These are phyloP conservation scores for Yoshiicerus persimilis DNA, from an alignment of 1,140 invertebrate species.

Conservation along the genomic window DNA sequence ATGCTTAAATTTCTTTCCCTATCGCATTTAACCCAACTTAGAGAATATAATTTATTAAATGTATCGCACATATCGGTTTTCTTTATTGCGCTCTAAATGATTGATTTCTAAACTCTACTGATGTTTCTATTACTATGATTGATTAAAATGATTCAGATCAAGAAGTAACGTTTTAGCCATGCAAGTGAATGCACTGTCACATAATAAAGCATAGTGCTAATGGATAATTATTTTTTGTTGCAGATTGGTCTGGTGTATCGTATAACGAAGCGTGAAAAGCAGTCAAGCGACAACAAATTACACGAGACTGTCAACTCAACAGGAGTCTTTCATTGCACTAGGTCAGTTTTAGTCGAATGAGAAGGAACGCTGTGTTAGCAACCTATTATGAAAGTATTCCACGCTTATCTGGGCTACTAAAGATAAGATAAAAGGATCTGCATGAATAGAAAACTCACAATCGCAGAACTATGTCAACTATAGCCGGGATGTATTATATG, in stretches of 20 bases:
- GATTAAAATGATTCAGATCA: background rate
- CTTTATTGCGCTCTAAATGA: background rate
- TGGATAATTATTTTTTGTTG: background rate
- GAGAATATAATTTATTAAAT: background rate
- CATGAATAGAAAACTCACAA: background rate
- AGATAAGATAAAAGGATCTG: constrained; percentile 16
- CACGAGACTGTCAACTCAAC: background rate
- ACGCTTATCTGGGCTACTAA: background rate
- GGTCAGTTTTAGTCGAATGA: background rate
- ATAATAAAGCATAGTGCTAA: background rate
- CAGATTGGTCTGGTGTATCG: background rate
- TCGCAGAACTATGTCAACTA: constrained; percentile 41
- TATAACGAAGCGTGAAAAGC: background rate
- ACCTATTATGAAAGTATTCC: background rate
- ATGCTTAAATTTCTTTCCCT: background rate
- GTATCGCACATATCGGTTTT: background rate
- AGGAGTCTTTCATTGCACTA: background rate
- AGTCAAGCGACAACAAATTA: background rate
- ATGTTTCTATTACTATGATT: background rate
- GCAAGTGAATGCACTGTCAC: background rate
- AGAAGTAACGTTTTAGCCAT: background rate
- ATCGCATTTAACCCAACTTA: background rate
- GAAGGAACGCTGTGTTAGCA: background rate
- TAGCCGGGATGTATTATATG: constrained; percentile 47
- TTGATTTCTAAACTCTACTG: background rate